Conservation (phyloP, 2,797 vertebrate genomes). For the Dipus sagitta region DNA sequence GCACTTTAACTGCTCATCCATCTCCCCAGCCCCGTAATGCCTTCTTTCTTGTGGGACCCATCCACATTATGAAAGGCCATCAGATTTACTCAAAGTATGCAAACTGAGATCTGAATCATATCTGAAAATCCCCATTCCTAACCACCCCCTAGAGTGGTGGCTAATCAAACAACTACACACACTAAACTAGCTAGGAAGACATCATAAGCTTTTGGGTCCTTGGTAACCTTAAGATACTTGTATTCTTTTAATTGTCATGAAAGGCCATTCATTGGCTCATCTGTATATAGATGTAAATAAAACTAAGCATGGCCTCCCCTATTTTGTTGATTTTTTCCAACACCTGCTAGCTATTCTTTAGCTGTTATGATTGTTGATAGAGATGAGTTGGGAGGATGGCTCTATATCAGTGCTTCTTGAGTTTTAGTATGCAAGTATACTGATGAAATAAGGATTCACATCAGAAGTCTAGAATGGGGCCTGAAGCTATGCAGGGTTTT, state of each 20-base stretch:
- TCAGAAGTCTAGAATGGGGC: background rate
- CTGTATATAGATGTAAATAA: background rate
- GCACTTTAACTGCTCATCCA: too few relatives aligned
- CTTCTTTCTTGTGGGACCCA: conserved; percentile 2
- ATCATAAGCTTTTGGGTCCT: background rate
- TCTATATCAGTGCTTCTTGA: background rate
- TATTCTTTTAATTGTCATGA: background rate
- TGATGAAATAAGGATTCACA: background rate
- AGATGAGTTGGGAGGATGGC: background rate
- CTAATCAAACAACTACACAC: background rate
- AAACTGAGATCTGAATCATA: background rate
- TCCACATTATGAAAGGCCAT: background rate
- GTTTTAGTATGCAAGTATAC: background rate
- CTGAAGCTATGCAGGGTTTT: background rate
- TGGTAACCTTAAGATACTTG: background rate
- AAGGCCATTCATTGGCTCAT: background rate
- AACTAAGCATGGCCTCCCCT: background rate
- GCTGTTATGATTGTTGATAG: background rate
- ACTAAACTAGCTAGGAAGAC: background rate
- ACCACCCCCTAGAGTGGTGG: background rate
- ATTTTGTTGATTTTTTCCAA: background rate
- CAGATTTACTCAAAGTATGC: background rate
- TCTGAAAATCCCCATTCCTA: background rate
- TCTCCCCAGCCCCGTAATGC: background rate
- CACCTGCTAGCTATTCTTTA: background rate